Evolutionary conservation across 1,140 invertebrate species (phyloP), one percentile per base, ranked within the genome.

Genomic region (Drosophila baimaii): DNA sequence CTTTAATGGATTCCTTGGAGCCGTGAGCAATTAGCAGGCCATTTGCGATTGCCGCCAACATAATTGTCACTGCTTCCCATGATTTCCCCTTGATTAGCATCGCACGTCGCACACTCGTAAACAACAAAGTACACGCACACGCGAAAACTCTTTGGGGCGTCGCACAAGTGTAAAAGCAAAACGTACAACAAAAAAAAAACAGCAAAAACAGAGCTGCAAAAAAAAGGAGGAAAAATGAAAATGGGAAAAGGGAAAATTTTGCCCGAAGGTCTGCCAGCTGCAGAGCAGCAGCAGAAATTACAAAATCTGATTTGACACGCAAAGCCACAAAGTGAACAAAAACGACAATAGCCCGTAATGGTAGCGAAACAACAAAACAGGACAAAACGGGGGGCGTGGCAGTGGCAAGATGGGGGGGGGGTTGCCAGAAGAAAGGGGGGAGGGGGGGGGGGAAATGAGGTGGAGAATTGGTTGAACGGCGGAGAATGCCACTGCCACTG

Each of bases 291-390:
- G 47, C 51, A 57, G 41, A 75, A 79, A 76, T 81, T 64, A 75
- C 70, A 81, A 82, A 83, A 88, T 88, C 79, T 69, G 79, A 82
- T 88, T 82, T 82, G 83, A 88, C 82, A 86, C 82, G 82, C 82
- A 86, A 79, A 72, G 79, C 79, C 54, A 64, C 63, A 71, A 70
- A 70, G 68, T 57, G 43, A 31, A 33, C 49, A 71, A 47, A 56
- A 71, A 47, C 68, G 55, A 70, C 51, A 76, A 64, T 54, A 19
- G 46, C 44, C 65, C 73, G 29, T 29, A 69, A 74, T 31, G 43
- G 25, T 29, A 39, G 29, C 23, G 29, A 46, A 71, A 25, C 35
- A 61, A 43, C 56, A 71, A 44, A 19, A 33, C 61, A 27, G 29
- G 61, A 71, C 49, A 69, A 69, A 69, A 69, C 68, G 41, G 41